Evolutionary conservation across 2,888 invertebrate species (phyloP).

Genomic region (Stictocephala bisonia): DNA sequence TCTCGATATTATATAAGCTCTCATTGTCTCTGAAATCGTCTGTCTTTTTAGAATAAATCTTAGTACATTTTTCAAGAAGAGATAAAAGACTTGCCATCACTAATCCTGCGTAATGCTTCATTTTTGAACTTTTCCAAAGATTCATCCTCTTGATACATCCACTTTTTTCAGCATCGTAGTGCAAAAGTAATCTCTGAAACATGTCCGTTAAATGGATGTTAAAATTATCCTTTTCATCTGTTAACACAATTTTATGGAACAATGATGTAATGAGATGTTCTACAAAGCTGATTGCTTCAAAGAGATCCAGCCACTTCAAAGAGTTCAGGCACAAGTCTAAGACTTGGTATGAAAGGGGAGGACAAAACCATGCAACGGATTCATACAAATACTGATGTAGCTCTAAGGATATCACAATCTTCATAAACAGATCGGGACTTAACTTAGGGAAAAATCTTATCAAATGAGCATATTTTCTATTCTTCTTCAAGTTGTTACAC

Average conservation of each 20-base stretch:
- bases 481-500: slow-evolving; percentile 27
- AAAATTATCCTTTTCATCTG: slow-evolving; percentile 22
- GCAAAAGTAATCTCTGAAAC: slow-evolving; percentile 20
- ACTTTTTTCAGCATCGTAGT: slow-evolving; percentile 27
- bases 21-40: not conserved
- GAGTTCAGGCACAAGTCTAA: not conserved
- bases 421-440: slow-evolving; percentile 25
- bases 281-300: slow-evolving; percentile 29
- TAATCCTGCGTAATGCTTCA: slow-evolving; percentile 35
- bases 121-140: slow-evolving; percentile 21
- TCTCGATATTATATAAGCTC: not conserved
- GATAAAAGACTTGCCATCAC: slow-evolving; percentile 30
- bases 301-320: slow-evolving; percentile 21
- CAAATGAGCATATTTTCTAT: slow-evolving; percentile 25
- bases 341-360: not conserved
- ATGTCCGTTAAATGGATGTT: slow-evolving; percentile 3
- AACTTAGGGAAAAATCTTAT: slow-evolving; percentile 35
- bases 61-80: slow-evolving; percentile 10
- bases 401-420: not conserved
- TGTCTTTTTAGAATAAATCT: slow-evolving; percentile 18
- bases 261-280: slow-evolving; percentile 27
- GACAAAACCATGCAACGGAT: not conserved
- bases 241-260: slow-evolving; percentile 13
- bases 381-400: slow-evolving; percentile 22
- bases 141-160: not conserved